Conservation (phyloP, 1,140 invertebrate species). For the Pseudomyrmex pallidus region DNA sequence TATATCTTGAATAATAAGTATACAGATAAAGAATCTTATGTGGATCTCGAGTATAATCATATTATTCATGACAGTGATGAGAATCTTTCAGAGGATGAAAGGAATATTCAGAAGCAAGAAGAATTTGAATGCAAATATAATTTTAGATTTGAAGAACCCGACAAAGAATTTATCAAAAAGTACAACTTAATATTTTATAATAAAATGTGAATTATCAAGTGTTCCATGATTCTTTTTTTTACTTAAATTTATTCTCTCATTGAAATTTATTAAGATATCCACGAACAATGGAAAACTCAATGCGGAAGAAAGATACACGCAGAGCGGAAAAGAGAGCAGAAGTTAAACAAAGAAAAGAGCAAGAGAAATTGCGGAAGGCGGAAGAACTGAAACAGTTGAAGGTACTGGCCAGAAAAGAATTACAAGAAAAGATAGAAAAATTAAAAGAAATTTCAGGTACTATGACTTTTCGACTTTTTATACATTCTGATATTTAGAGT, state of each 20-base stretch:
- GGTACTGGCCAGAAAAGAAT: slow-evolving; percentile 95
- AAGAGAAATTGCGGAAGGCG: slow-evolving; percentile 93
- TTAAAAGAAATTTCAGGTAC: slow-evolving; percentile 95
- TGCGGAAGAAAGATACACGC: slow-evolving; percentile 92
- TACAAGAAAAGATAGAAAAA: slow-evolving; percentile 94
- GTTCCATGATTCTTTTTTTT: slow-evolving; percentile 1
- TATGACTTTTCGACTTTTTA: background rate
- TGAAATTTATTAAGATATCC: slow-evolving; percentile 88
- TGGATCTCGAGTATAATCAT: slow-evolving; percentile 89
- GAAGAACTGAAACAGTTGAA: slow-evolving; percentile 95
- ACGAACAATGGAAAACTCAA: slow-evolving; percentile 92
- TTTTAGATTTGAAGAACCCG: slow-evolving; percentile 98
- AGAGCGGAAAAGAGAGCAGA: slow-evolving; percentile 92
- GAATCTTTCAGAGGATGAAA: slow-evolving; percentile 93
- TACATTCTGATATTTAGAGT: background rate
- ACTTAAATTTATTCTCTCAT: slow-evolving; percentile 47
- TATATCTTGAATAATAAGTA: slow-evolving; percentile 95
- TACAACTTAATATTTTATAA: slow-evolving; percentile 28
- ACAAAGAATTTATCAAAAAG: slow-evolving; percentile 94
- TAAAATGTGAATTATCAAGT: slow-evolving; percentile 31
- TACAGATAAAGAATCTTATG: slow-evolving; percentile 87
- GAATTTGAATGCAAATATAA: slow-evolving; percentile 98
- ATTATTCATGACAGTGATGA: slow-evolving; percentile 89
- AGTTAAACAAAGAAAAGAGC: slow-evolving; percentile 91
- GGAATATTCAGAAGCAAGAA: slow-evolving; percentile 92